Evolutionary conservation across 2,113 vertebrate genomes (phyloP).

Genomic region (Gobius niger): DNA sequence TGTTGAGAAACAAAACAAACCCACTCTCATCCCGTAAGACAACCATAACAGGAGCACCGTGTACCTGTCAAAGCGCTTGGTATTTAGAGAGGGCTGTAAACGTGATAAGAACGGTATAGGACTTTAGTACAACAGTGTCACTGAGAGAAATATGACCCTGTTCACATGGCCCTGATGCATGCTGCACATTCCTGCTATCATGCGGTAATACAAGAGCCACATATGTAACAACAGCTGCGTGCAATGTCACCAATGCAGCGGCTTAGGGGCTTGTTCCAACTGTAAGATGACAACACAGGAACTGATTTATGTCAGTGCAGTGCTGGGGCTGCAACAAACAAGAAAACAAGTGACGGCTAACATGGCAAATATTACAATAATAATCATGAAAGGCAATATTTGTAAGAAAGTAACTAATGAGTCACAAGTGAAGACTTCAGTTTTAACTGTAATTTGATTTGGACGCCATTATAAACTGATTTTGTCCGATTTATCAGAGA

Average conservation of each 20-base stretch:
- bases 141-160: conserved; percentile 23
- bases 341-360: too few relatives aligned
- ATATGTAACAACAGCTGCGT: conserved; percentile 16
- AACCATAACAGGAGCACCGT: conserved; percentile 8
- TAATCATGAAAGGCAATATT: background rate
- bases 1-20: conserved; percentile 32
- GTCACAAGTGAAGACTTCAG: too few relatives aligned
- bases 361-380: background rate
- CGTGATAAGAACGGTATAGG: conserved; percentile 15
- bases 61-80: conserved; percentile 1
- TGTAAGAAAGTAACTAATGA: background rate
- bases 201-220: conserved; percentile 37
- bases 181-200: conserved; percentile 42
- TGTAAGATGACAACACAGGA: background rate
- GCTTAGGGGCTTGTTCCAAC: conserved; percentile 9
- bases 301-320: background rate
- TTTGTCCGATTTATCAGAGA: too few relatives aligned
- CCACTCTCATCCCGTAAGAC: conserved; percentile 10
- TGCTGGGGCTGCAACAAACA: background rate
- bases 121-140: background rate
- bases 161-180: conserved; percentile 20
- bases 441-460: background rate
- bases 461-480: too few relatives aligned
- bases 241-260: conserved; percentile 33
- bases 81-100: conserved; percentile 15